Evolutionary conservation across 2,113 vertebrate species (phyloP), one percentile per base, ranked within the genome.

Genomic region (Setophaga kirtlandii): DNA sequence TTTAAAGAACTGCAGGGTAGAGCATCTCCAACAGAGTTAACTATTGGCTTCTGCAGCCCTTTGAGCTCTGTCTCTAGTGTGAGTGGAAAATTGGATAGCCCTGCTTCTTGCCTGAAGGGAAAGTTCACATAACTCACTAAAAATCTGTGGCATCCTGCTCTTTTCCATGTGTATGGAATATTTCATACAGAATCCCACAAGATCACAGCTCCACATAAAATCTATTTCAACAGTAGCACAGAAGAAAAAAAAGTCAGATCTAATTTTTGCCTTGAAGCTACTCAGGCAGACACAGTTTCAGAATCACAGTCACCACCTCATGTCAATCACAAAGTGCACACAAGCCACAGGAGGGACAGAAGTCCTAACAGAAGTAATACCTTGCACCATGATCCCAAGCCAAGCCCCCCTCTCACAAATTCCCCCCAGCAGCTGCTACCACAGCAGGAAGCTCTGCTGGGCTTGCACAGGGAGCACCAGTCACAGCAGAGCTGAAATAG

Each of bases 11-110:
- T 71, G 58, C 39, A 89, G 80, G 50, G 41, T 58, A 92, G 21
- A 75, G 33, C 53, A 88, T 62, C 87, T 83, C 83, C 70, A 75
- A 8, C 27, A 60, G n/a, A 93, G 63, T 64, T 70, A 83, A 90
- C 79, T 58, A 58, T 22, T 70, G 87, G 68, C 39, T 93, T 74
- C 64, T 74, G 55, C 58, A 73, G 64, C 50, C 60, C 71, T 93
- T 68, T 75, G 77, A 89, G 83, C 58, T 91, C 37, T 44, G 8
- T 63, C 88, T 96, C 64, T 33, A 37, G 46, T 27, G 28, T 6
- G 46, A 96, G 55, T 74, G 76, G 90, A 93, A 92, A 94, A 87
- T 19, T 73, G 87, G 77, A 96, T 4, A 67, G 49, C 12, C 71
- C 15, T 11, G 4, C 41, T 39, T 84, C 64, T 85, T 71, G 78